Percentiles rank a stretch among this genome's conserved stretches.
Evolutionary conservation across 30 jellyfish, hydroid and myxozoan genomes (phyloP).

Genomic region (Cassiopea xamachana): DNA sequence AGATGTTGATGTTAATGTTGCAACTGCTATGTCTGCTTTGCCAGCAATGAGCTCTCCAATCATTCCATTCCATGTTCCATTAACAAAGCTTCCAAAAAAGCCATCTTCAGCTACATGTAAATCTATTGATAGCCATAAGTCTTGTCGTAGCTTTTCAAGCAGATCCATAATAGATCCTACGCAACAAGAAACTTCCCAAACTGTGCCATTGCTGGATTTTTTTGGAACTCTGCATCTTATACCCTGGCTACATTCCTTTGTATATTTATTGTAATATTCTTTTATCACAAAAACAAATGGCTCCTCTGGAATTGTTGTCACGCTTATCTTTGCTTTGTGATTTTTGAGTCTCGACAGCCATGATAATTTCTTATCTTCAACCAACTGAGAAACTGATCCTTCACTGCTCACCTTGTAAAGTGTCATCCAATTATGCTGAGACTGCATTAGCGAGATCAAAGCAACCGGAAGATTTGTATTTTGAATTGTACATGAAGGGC

Average conservation of each 20-base stretch:
- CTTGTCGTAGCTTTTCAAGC: constrained; percentile 45
- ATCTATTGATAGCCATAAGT: constrained; percentile 35
- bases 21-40: constrained; percentile 72
- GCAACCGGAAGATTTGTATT: neutral
- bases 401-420: constrained; percentile 17
- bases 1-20: constrained; percentile 56
- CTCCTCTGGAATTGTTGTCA: constrained; percentile 16
- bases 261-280: neutral
- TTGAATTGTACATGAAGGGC: neutral
- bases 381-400: neutral
- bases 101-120: constrained; percentile 76
- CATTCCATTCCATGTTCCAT: constrained; percentile 79
- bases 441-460: constrained; percentile 6
- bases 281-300: constrained; percentile 18
- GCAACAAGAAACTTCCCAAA: constrained; percentile 68
- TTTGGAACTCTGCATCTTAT: constrained; percentile 10
- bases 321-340: constrained; percentile 5
- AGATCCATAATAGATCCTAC: constrained; percentile 71
- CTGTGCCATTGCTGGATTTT: neutral
- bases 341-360: constrained; percentile 28
- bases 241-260: constrained; percentile 34
- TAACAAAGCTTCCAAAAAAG: constrained; percentile 45
- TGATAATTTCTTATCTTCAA: constrained; percentile 8
- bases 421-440: constrained; percentile 16
- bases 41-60: constrained; percentile 66